A percentile compares a stretch with the other conserved stretches of the same genome.
phyloP scores from a whole-genome alignment of 1,140 invertebrate species.

The Whitmania pigra region DNA sequence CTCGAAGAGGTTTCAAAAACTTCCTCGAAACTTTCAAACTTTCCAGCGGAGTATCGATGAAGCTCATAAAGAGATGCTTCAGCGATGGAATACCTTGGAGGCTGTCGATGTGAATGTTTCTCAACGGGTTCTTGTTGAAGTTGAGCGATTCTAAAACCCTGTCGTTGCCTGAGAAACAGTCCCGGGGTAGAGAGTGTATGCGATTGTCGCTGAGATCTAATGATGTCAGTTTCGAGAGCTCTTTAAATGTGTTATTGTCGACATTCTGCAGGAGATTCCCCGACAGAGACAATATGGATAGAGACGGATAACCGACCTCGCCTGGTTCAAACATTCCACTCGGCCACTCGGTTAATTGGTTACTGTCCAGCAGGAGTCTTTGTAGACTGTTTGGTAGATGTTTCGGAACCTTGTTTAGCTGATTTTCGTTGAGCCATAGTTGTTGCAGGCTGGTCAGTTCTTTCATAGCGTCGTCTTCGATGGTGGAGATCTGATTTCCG shows the following conservation, averaged over 20 bases:
- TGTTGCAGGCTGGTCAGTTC: slow-evolving; percentile 61
- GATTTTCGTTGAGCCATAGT: slow-evolving; percentile 64
- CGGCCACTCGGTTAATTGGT: slow-evolving; percentile 48
- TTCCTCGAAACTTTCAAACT: slow-evolving; percentile 34
- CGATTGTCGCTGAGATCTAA: slow-evolving; percentile 41
- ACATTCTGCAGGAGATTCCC: slow-evolving; percentile 28
- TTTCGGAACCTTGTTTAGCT: slow-evolving; percentile 53
- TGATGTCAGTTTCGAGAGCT: slow-evolving; percentile 41
- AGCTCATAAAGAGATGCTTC: slow-evolving; percentile 54
- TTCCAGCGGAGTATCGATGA: slow-evolving; percentile 44
- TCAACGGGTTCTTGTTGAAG: slow-evolving; percentile 62
- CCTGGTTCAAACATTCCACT: slow-evolving; percentile 24
- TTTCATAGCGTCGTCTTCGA: slow-evolving; percentile 74
- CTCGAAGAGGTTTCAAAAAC: slow-evolving; percentile 33
- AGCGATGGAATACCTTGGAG: slow-evolving; percentile 55
- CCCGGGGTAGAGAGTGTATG: slow-evolving; percentile 34
- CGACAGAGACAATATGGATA: slow-evolving; percentile 24
- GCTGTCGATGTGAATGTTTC: slow-evolving; percentile 51
- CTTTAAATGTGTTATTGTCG: slow-evolving; percentile 24
- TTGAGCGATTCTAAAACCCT: slow-evolving; percentile 49
- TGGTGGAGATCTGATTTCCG: slow-evolving; percentile 56
- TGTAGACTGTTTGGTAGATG: slow-evolving; percentile 54
- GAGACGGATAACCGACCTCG: slow-evolving; percentile 22
- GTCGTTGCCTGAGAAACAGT: slow-evolving; percentile 33
- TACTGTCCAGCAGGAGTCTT: slow-evolving; percentile 52